These are phyloP conservation scores for Lysandra coridon DNA, from an alignment of 2,888 invertebrate genomes.

Conservation along the genomic window DNA sequence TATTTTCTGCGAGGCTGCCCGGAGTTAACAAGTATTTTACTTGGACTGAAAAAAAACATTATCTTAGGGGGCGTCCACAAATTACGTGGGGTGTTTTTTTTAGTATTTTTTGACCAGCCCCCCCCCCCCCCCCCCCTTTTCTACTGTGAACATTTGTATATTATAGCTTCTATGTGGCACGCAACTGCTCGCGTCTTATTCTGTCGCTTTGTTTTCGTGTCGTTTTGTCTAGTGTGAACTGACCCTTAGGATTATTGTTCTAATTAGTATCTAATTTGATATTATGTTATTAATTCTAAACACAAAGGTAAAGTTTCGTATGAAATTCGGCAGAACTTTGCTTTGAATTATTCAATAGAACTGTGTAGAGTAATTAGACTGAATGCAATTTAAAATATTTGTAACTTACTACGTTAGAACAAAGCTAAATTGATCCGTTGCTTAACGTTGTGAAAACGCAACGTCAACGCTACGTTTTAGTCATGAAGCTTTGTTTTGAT, in stretches of 20 bases:
- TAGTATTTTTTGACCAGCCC: too few relatives aligned
- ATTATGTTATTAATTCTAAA: slow-evolving; percentile 35
- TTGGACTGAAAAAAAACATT: neutral
- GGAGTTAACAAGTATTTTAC: neutral
- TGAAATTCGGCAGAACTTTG: slow-evolving; percentile 37
- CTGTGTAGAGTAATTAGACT: slow-evolving; percentile 38
- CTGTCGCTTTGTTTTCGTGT: too few relatives aligned
- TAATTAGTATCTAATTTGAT: slow-evolving; percentile 33
- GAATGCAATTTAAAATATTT: slow-evolving; percentile 29
- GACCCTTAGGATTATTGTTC: neutral
- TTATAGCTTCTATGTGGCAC: too few relatives aligned
- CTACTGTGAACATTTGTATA: too few relatives aligned
- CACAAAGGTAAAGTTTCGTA: slow-evolving; percentile 34
- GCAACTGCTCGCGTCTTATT: too few relatives aligned
- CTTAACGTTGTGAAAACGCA: neutral
- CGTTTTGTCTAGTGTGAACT: neutral
- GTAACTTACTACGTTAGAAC: neutral
- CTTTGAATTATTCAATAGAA: slow-evolving; percentile 39
- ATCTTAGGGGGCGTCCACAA: too few relatives aligned
- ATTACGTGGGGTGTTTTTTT: too few relatives aligned
- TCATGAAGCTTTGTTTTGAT: too few relatives aligned
- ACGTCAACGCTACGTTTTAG: neutral
- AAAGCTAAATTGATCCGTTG: neutral
- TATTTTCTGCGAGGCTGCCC: slow-evolving; percentile 37
- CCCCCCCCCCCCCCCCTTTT: too few relatives aligned